phyloP scores from a whole-genome alignment of 1,140 invertebrate species.

The Brachionus koreanus region DNA sequence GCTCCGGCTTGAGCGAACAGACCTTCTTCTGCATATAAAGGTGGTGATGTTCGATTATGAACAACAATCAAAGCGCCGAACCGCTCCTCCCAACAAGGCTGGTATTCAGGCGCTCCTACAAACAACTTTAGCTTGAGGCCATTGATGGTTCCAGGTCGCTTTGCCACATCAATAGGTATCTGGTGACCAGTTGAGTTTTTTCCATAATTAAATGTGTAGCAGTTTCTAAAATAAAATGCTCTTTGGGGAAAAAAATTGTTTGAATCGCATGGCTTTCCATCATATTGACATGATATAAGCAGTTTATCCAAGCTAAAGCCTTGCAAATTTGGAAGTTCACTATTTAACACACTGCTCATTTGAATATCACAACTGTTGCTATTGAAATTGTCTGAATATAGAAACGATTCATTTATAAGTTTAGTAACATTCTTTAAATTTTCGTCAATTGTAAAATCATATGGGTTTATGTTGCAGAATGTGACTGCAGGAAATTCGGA shows the following conservation, averaged over 20 bases:
- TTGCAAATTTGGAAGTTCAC: not conserved
- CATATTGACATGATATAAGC: not conserved
- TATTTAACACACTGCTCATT: not conserved
- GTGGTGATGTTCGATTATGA: not conserved
- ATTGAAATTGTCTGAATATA: not conserved
- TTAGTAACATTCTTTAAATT: not conserved
- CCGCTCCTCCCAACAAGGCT: slow-evolving; percentile 6
- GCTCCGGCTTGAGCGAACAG: not conserved
- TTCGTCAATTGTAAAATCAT: slow-evolving; percentile 14
- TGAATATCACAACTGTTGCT: not conserved
- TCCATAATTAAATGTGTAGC: slow-evolving; percentile 36
- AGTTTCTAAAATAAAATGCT: not conserved
- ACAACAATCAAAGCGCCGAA: slow-evolving; percentile 22
- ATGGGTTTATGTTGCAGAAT: slow-evolving; percentile 24
- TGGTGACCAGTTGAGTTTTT: slow-evolving; percentile 1
- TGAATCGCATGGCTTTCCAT: not conserved
- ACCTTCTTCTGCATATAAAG: slow-evolving; percentile 2
- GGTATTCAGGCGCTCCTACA: not conserved
- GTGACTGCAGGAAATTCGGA: slow-evolving; percentile 23
- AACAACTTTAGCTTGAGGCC: not conserved
- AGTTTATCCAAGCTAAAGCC: not conserved
- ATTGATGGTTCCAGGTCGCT: not conserved
- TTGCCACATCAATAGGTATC: not conserved
- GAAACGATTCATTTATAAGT: not conserved
- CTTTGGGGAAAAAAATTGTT: not conserved